Evolutionary conservation across 1,140 invertebrate genomes (phyloP).

Genomic region (Hermetia illucens): DNA sequence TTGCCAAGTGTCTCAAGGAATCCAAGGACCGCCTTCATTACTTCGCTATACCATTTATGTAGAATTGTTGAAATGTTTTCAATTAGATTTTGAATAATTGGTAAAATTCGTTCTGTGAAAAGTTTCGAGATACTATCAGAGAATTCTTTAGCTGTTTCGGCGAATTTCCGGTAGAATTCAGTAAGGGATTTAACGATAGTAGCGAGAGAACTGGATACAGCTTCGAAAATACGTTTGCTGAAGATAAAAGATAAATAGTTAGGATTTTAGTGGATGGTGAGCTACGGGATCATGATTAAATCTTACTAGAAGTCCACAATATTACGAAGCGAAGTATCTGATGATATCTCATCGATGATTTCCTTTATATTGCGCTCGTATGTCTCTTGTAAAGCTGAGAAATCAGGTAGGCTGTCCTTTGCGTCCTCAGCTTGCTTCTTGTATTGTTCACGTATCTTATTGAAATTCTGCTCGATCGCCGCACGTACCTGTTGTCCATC

Average conservation of each 20-base stretch:
- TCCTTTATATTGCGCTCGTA: conserved; percentile 43
- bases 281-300: conserved; percentile 3
- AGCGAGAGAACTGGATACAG: conserved; percentile 30
- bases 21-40: conserved; percentile 10
- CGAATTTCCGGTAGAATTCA: conserved; percentile 33
- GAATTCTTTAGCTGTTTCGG: conserved; percentile 32
- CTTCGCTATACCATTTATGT: conserved; percentile 12
- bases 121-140: conserved; percentile 32
- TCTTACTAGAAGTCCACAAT: conserved; percentile 47
- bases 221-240: conserved; percentile 35
- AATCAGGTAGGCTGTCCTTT: conserved; percentile 42
- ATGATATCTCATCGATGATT: conserved; percentile 45
- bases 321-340: conserved; percentile 48
- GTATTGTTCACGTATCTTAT: conserved; percentile 26
- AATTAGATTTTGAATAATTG: conserved; percentile 16
- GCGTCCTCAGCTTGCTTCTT: conserved; percentile 32
- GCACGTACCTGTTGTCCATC: conserved; percentile 28
- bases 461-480: conserved; percentile 25
- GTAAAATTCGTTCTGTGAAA: conserved; percentile 29
- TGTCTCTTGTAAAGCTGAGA: conserved; percentile 39
- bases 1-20: conserved; percentile 12
- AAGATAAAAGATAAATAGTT: conserved; percentile 7
- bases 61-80: conserved; percentile 10
- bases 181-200: conserved; percentile 33
- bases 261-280: background rate